A percentile compares a stretch with the other conserved stretches of the same genome.
These are phyloP conservation scores for Watsonalla binaria DNA, from an alignment of 2,888 invertebrate species.

Conservation along the genomic window DNA sequence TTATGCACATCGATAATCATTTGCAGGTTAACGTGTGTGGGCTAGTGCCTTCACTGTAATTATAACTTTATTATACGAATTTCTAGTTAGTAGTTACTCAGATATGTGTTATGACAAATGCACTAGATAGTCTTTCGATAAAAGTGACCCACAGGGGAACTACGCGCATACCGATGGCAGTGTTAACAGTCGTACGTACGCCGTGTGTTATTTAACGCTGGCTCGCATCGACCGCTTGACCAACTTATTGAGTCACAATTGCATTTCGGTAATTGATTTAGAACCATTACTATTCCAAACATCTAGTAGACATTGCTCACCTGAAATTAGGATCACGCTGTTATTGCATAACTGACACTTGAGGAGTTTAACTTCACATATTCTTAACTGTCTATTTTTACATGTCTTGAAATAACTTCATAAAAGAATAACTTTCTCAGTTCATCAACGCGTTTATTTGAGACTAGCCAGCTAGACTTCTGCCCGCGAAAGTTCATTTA, in stretches of 20 bases:
- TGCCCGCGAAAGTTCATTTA: too few relatives aligned
- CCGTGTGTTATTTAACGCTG: constrained; percentile 21
- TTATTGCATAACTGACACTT: constrained; percentile 31
- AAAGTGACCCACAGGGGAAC: constrained; percentile 11
- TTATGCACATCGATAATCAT: constrained; percentile 21
- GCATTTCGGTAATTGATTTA: constrained; percentile 51
- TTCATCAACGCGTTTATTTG: too few relatives aligned
- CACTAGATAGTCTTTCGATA: background rate
- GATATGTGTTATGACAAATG: background rate
- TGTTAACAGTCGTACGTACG: constrained; percentile 31
- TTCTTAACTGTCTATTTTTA: too few relatives aligned
- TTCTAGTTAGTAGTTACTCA: too few relatives aligned
- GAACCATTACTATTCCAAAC: constrained; percentile 59
- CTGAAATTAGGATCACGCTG: constrained; percentile 39
- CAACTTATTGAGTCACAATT: constrained; percentile 56
- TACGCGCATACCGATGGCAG: constrained; percentile 46
- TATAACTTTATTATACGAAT: too few relatives aligned
- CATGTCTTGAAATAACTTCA: too few relatives aligned
- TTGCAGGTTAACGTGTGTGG: background rate
- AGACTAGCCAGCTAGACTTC: too few relatives aligned
- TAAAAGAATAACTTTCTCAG: too few relatives aligned
- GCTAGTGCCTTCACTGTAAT: too few relatives aligned
- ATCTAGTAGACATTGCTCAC: constrained; percentile 29
- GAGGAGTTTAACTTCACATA: background rate
- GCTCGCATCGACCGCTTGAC: constrained; percentile 54